These are phyloP conservation scores for Melanocharis versteri DNA, from an alignment of 2,113 vertebrate species.

Conservation along the genomic window DNA sequence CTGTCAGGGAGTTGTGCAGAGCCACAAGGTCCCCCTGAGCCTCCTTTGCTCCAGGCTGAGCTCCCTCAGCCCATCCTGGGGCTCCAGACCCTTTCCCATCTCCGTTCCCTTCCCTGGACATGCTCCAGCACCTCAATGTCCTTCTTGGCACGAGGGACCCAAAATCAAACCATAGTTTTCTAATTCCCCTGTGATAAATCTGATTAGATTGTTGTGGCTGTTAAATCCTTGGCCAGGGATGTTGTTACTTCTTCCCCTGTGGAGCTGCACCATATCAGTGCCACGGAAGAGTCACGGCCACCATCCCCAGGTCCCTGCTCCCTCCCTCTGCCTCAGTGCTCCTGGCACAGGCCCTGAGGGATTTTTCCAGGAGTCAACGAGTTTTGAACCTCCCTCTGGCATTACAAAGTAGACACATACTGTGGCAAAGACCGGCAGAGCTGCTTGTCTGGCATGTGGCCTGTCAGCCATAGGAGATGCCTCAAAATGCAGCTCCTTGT, in stretches of 20 bases:
- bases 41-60: background rate
- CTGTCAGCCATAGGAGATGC: rapidly evolving
- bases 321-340: rapidly evolving
- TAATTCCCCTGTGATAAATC: background rate
- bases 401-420: background rate
- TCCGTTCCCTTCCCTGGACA: background rate
- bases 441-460: background rate
- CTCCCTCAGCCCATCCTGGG: rapidly evolving
- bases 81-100: background rate
- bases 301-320: too few relatives aligned
- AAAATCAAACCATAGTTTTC: background rate
- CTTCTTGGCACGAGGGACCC: background rate
- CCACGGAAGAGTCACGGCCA: rapidly evolving
- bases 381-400: background rate
- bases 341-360: too few relatives aligned
- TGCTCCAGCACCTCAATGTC: rapidly evolving
- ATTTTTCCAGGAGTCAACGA: rapidly evolving
- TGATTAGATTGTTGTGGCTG: background rate
- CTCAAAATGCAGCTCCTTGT: background rate
- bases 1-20: background rate
- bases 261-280: rapidly evolving
- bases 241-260: too few relatives aligned
- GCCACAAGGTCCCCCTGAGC: background rate
- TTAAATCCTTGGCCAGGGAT: background rate
- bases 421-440: background rate